Base-by-base conservation (phyloP, 2,113 vertebrate species). In the Anarrhichthys ocellatus region DNA sequence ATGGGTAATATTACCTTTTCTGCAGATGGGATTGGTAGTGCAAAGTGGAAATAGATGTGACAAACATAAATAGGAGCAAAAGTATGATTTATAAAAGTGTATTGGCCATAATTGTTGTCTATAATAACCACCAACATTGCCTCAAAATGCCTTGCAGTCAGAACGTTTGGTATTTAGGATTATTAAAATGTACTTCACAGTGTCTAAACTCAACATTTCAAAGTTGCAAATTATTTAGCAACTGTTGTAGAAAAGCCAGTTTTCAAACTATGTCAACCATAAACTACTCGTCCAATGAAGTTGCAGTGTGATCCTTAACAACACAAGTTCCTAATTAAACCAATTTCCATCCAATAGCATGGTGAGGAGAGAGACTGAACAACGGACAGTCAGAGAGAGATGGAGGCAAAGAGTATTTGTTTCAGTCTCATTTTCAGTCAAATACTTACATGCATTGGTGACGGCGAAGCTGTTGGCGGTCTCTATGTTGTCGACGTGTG, bases 401-500 rank as follows among this genome's bases (percentile, higher is more conserved):
- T 4, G 14, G n/a, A 52, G 29, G 50, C 6, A 70, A 22, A 52
- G 46, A 8, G 4, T n/a, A 24, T 65, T 56, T 70, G 13, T 66
- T 73, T 56, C 11, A 32, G n/a, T 6, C 10, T 54, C 3, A 18
- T 61, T 77, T 36, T 29, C 18, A 40, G 38, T 63, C 27, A 92
- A 78, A 11, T 95, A 99, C 98, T 99, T 96, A 99, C 98, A 99
- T 95, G 98, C 98, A 91, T 99, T 99, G 93, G 98, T 99, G 90
- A 99, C 98, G 81, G 98, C 98, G 38, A 99, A 99, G 95, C 98
- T 99, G 96, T 99, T 99, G 94, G 98, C 97, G 48, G 98, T 99
- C 94, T 99, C 98, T 88, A 99, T 99, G 96, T 99, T 99, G 96
- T 99, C 98, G 84, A 99, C 98, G 52, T 99, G 98, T 88, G 98